Conservation (phyloP, 2,113 vertebrate species). For the Pygoscelis antarcticus region DNA sequence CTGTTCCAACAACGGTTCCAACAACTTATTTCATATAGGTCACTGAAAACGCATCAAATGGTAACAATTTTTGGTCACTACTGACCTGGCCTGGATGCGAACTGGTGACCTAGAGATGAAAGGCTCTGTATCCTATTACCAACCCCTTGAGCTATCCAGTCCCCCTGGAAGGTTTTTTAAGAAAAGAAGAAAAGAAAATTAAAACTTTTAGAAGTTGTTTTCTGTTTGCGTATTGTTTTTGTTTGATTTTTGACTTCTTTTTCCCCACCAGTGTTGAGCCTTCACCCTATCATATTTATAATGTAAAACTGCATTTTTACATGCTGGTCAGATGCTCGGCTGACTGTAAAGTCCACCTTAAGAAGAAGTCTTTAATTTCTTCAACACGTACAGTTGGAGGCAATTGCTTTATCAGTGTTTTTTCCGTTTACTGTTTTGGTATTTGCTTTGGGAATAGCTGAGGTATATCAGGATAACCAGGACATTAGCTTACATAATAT, state of each 20-base stretch:
- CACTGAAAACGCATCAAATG: conserved; percentile 51
- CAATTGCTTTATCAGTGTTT: background rate
- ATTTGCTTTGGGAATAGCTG: background rate
- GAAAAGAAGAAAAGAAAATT: conserved; percentile 71
- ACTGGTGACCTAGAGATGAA: conserved; percentile 71
- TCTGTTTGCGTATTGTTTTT: background rate
- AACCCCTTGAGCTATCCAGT: conserved; percentile 71
- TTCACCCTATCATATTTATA: background rate
- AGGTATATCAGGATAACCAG: background rate
- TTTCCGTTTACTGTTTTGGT: background rate
- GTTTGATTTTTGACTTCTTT: background rate
- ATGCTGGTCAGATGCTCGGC: background rate
- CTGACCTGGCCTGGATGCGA: conserved; percentile 70
- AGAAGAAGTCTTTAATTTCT: background rate
- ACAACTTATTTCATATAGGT: conserved; percentile 34
- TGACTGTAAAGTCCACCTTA: background rate
- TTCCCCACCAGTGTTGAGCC: background rate
- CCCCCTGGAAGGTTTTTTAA: conserved; percentile 68
- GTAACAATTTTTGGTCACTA: conserved; percentile 67
- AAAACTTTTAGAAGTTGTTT: conserved; percentile 45
- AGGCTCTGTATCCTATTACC: conserved; percentile 69
- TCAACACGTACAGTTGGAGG: background rate
- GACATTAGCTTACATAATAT: background rate
- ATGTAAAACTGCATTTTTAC: background rate
- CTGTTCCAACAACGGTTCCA: conserved; percentile 22